Evolutionary conservation across 2,888 invertebrate genomes (phyloP), one percentile per base, ranked within the genome.

Genomic region (Parnassius glacialis): DNA sequence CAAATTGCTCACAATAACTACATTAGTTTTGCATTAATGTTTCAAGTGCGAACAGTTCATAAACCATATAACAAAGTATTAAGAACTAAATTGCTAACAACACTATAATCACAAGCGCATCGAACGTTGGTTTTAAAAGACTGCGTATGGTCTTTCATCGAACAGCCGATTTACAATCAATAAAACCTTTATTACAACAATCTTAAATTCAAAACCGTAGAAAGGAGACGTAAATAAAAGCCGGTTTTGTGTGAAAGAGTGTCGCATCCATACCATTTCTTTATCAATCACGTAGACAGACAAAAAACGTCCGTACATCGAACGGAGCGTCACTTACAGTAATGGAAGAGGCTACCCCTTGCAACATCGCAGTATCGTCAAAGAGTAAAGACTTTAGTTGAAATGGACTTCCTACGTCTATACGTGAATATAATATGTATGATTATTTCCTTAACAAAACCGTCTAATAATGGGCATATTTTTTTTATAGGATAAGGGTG

Each of bases 271-370:
- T 81, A 80, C 78, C 83, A 79, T 81, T 87, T 85, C 84, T 87
- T 87, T 87, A 88, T 88, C 87, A 88, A 88, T 88, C 87, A 88
- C 80, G 82, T 79, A 81, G 84, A 82, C 81, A 83, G 81, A 86
- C 85, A 85, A 85, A 85, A 84, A 84, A 80, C 80, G 80, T 80
- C 77, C 78, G 83, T 79, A 81, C 84, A 85, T 88, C 85, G 87
- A 87, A 87, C 84, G 72, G 79, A 79, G 84, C 85, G 84, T 86
- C 85, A 87, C 87, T 88, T 87, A 87, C 85, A 77, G 79, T 88
- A 88, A 88, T 88, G 88, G 83, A 81, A 53, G 53, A 74, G 76
- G 54, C 79, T 79, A 77, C 80, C 79, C 81, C 72, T 72, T 70
- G 68, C 67, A 67, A 67, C 66, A 64, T 67, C 66, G 65, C 52